Conservation (phyloP, 2,113 vertebrate genomes). For the Glaucomys volans region DNA sequence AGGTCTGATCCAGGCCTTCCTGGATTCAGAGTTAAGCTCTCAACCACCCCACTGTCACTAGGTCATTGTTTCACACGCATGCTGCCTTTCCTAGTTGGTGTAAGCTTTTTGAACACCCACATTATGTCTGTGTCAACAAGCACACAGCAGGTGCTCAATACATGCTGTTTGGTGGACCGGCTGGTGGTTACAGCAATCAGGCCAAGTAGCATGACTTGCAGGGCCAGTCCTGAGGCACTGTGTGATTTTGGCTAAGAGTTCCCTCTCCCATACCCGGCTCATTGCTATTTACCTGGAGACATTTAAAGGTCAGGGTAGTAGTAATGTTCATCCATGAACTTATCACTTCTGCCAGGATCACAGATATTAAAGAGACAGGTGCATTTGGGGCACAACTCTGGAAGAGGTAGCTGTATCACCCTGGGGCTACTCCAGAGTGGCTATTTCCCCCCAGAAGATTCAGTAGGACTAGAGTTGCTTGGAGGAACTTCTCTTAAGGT, state of each 20-base stretch:
- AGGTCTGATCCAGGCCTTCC: background rate
- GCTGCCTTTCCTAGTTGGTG: background rate
- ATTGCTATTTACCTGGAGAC: conserved; percentile 48
- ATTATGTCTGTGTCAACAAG: background rate
- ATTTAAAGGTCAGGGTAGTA: conserved; percentile 64
- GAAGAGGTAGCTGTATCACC: background rate
- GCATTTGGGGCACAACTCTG: background rate
- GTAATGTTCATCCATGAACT: conserved; percentile 45
- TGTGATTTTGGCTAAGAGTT: background rate
- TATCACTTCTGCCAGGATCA: conserved; percentile 43
- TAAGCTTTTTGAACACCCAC: background rate
- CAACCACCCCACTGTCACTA: background rate
- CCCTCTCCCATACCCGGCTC: background rate
- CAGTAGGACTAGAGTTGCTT: background rate
- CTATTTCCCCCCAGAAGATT: background rate
- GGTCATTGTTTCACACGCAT: background rate
- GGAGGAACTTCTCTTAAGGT: background rate
- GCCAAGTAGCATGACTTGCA: background rate
- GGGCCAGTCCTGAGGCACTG: background rate
- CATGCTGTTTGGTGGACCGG: background rate
- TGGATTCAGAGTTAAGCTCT: background rate
- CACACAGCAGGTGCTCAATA: background rate
- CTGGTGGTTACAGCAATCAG: background rate
- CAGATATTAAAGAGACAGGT: background rate
- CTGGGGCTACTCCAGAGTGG: background rate